Base-by-base conservation (phyloP, 2,888 invertebrate species). In the Andrena fulva region DNA sequence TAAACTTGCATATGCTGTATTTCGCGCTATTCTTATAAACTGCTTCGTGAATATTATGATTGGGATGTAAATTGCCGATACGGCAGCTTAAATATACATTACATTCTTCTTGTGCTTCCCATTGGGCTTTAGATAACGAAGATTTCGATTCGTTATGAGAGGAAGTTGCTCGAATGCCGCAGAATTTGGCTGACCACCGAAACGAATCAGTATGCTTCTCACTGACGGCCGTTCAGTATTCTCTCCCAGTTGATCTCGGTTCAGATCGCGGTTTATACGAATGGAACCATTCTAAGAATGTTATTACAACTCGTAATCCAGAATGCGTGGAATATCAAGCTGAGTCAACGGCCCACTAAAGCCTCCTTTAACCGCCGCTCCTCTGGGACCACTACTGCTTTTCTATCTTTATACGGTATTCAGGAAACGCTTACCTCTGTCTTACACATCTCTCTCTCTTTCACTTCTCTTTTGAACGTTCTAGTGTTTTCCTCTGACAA, bases 231-330 rank as follows among this genome's bases (percentile, higher is more conserved):
- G 67, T 78, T 83, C 59, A 35, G 69, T 85, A 85, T 84, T 81
- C 82, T 77, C 73, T 52, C 48, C 12, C 54, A 56, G 62, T 54
- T 71, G 87, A 89, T 88, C 89, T 82, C 59, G 73, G 72, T 70
- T 75, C 59, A 76, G 85, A 88, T 88, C 85, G 84, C 77, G 35
- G 76, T 77, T 87, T 77, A 85, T 82, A 88, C 87, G 79, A 76
- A 77, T 56, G 59, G 68, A 82, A 84, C 82, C 82, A 85, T 87
- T 87, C 84, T 69, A 81, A 76, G 82, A 88, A 89, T 88, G 88
- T 88, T 88, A 88, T 87, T 84, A 81, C 88, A 63, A 77, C 71
- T 87, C 89, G 85, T 89, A 88, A 88, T 89, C 89, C 87, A 72
- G 82, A 76, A 87, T 79, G 85, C 77, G 78, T 71, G 85, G 89